A percentile compares a stretch with the other conserved stretches of the same genome.
phyloP scores from a whole-genome alignment of 64 coral and sea anemone species.

The Montipora efflorescens region DNA sequence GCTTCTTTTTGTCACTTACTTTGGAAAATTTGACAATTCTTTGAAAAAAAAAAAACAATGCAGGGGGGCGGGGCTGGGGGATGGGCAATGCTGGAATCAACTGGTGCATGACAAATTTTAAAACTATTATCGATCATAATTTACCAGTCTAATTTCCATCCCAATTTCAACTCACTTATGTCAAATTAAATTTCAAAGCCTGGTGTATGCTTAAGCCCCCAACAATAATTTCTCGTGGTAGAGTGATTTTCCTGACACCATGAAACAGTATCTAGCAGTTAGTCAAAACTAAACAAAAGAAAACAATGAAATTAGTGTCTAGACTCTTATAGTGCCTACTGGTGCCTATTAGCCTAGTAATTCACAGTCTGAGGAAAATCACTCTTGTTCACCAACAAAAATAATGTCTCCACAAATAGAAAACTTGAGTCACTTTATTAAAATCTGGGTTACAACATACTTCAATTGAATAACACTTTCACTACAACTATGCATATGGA shows the following conservation, averaged over 20 bases:
- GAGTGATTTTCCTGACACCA: neutral
- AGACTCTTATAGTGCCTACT: slow-evolving; percentile 6
- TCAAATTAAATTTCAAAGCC: slow-evolving; percentile 3
- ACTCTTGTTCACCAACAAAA: slow-evolving; percentile 23
- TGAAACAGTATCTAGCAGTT: neutral
- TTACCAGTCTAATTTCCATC: neutral
- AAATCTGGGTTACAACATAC: slow-evolving; percentile 20
- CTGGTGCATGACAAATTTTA: slow-evolving; percentile 7
- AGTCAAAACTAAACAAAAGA: slow-evolving; percentile 8
- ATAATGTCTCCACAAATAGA: slow-evolving; percentile 1
- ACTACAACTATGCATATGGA: slow-evolving; percentile 12
- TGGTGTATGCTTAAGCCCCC: neutral
- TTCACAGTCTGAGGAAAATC: slow-evolving; percentile 13
- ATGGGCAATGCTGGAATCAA: slow-evolving; percentile 24
- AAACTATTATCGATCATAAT: slow-evolving; percentile 19
- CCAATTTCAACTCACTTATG: slow-evolving; percentile 29
- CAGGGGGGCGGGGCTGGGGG: neutral
- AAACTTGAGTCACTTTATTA: slow-evolving; percentile 32
- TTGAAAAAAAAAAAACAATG: too few relatives aligned
- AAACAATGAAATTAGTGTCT: slow-evolving; percentile 5
- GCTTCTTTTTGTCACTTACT: too few relatives aligned
- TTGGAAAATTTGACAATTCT: too few relatives aligned
- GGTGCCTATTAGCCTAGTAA: neutral
- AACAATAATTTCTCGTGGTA: neutral
- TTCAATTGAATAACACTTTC: slow-evolving; percentile 15